Base-by-base conservation (phyloP, 2,113 vertebrate species). In the Corydoras maculifer region DNA sequence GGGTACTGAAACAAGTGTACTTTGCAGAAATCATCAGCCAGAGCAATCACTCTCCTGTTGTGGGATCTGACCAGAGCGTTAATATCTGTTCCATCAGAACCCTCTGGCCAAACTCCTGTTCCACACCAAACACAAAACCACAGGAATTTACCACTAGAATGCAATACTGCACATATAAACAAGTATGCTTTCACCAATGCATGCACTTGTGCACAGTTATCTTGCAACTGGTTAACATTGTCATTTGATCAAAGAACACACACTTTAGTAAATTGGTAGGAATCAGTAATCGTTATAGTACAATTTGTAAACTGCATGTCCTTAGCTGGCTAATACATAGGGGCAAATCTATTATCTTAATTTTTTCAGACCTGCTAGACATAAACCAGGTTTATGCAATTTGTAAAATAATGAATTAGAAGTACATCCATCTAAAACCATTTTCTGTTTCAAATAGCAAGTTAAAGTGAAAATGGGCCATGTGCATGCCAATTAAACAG, bases 11-110 rank as follows among this genome's bases (percentile, higher is more conserved):
- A 99, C 76, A 98, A 89, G 77, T 98, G 96, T 72, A 99, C 97
- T 86, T 98, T 98, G 84, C 97, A 99, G 82, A 99, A 99, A 83
- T 99, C 97, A 64, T 99, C 97, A 14, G 97, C 97, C 65, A 99
- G 86, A 29, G 97, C 97, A 25, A 99, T 92, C 75, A 99, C 97
- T 78, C 92, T 97, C 72, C 94, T 90, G 69, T 91, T 95, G 85
- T 91, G 94, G 67, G 97, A 96, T 55, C 97, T 87, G 48, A 96
- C 89, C 79, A 98, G 89, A 3, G 97, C 97, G 9, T 99, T 98
- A 86, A 99, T 99, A 78, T 99, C 97, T 4, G 97, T 99, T 11
- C 97, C 97, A 8, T 99, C 97, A 0, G 97, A 99, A 5, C 97
- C 97, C 84, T 99, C 97, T 0, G 97, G 97, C 97, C 97, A 99